Base-by-base conservation (phyloP, 2,888 invertebrate species). In the Harpalus rufipes region DNA sequence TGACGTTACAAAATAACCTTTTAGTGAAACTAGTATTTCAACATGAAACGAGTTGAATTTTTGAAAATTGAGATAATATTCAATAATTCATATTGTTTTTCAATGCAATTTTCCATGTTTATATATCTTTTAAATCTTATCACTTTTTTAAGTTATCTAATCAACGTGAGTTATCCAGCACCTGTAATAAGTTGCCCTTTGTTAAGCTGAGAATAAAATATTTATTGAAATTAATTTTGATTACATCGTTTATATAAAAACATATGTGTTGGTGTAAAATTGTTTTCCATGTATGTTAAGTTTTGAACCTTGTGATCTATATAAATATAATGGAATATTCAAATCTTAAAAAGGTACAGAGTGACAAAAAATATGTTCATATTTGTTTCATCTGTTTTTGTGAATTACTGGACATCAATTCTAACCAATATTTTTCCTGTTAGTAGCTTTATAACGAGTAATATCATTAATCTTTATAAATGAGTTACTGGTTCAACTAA, bases 71-170 rank as follows among this genome's bases (percentile, higher is more conserved):
- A n/a, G 72, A 21, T 74, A 74, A 74, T 18, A 18, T 74, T 10
- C 18, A 7, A 63, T 12, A 63, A 63, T 18, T 63, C 18, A 25
- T 39, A 44, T 74, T 74, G 72, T 74, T 68, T 76, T 76, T 7
- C 56, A 78, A 12, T 59, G 56, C 18, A 14, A 58, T 58, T 78
- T 59, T 10, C 21, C 56, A 25, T 58, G 59, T 58, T 78, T 78
- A 74, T 74, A 58, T 81, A 65, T 81, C 61, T 65, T 61, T 25
- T 44, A 63, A 61, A 81, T 81, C 63, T 81, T 81, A 81, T 81
- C 81, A 63, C 41, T 63, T 81, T 63, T 81, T 81, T 21, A 81
- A 63, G 65, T 81, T 81, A 81, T 81, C 81, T 81, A 81, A 81
- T 81, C 81, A 81, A 78, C 78, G 25, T 78, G 41, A 74, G 72